Evolutionary conservation across 1,140 invertebrate species (phyloP), one percentile per base, ranked within the genome.

Genomic region (Drosophila sproati): DNA sequence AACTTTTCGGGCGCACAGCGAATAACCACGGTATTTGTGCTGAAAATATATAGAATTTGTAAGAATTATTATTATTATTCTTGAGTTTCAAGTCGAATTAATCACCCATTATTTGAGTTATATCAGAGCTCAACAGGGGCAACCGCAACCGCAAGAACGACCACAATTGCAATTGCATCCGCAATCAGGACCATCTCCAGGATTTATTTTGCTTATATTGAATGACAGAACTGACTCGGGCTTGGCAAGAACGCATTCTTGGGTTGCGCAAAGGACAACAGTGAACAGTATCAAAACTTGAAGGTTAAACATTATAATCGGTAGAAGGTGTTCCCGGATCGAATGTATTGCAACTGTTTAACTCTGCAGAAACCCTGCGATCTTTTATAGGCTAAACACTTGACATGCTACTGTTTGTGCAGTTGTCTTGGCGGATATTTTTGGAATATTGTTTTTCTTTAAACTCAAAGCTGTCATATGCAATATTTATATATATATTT

Each of bases 281-380:
- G 56, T 56, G 7, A 74, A 32, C 10, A 74, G 39, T 20, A 74
- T 69, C 51, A 69, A 56, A 31, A 62, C 47, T 35, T 70, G 70
- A 7, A 70, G 5, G 28, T 70, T 74, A 4, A 74, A 74, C 72
- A 74, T 74, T 45, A 1, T 12, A 32, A 45, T 28, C 8, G 10
- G 3, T 12, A 8, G 3, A 37, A 51, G 7, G 10, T 34, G 43
- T n/a, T 20, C 1, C 10, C 20, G 43, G 34, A 20, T n/a, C 43
- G 43, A 60, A 60, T 28, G n/a, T 6, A 29, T 45, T 48, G 35
- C 3, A 29, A 69, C 55, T 73, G 71, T 32, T 41, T 35, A 20
- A 31, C 0, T 31, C 7, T 6, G 10, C 43, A 3, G 10, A 31
- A 29, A 35, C 1, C 39, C 8, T 10, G 20, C 8, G 50, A 5